Evolutionary conservation across 1,140 invertebrate genomes (phyloP).

Genomic region (Calliopsis andreniformis): DNA sequence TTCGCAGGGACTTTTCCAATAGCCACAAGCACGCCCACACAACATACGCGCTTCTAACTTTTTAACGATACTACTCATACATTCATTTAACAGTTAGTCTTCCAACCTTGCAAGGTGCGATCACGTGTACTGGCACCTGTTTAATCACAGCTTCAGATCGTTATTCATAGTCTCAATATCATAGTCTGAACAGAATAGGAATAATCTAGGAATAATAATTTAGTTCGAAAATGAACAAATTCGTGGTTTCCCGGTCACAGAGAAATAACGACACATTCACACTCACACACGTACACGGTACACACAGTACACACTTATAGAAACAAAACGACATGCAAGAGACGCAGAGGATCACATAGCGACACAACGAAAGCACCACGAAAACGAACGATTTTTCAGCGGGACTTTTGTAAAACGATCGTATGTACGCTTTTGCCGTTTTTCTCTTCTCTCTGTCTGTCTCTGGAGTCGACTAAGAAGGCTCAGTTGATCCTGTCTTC

Average conservation of each 20-base stretch:
- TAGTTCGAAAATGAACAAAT: background rate
- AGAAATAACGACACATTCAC: background rate
- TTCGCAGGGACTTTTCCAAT: background rate
- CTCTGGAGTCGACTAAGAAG: constrained; percentile 28
- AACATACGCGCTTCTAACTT: background rate
- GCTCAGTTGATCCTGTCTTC: constrained; percentile 46
- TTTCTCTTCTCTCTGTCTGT: constrained; percentile 30
- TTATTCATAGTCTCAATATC: too few species aligned
- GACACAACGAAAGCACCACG: constrained; percentile 44
- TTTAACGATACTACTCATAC: background rate
- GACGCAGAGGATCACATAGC: constrained; percentile 32
- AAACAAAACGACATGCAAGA: constrained; percentile 39
- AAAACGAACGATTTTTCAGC: constrained; percentile 42
- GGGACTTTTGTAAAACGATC: constrained; percentile 45
- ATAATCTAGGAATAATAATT: background rate
- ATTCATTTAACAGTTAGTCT: background rate
- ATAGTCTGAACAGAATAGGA: too few species aligned
- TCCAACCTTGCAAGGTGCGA: background rate
- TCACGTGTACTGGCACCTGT: background rate
- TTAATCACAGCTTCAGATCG: too few species aligned
- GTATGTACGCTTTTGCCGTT: constrained; percentile 60
- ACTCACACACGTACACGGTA: background rate
- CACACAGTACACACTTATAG: background rate
- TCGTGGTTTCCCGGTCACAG: background rate
- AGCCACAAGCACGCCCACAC: background rate